Percentiles rank a stretch among this genome's conserved stretches.
Conservation (phyloP, 2,888 invertebrate genomes). For the Chirona hameri region DNA sequence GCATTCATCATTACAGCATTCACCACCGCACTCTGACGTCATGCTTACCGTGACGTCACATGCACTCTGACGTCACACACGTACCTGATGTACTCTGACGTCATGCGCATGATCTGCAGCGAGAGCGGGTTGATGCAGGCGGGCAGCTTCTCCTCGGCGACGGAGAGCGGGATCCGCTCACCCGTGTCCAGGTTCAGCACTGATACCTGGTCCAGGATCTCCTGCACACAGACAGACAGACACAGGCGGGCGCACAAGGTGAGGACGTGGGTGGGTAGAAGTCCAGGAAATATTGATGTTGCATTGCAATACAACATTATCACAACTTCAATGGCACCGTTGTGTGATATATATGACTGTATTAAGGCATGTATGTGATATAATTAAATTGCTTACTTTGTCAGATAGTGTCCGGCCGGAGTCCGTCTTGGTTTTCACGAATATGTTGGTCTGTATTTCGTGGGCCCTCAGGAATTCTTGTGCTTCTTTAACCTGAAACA, state of each 20-base stretch:
- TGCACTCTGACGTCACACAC: not conserved
- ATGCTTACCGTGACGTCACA: not conserved
- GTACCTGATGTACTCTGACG: constrained; percentile 72
- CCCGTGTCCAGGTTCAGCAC: constrained; percentile 63
- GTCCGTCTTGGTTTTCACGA: constrained; percentile 75
- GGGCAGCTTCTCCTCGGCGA: constrained; percentile 88
- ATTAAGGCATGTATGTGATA: too few relatives aligned
- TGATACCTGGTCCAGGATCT: constrained; percentile 84
- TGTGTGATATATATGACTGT: too few relatives aligned
- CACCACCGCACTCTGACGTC: not conserved
- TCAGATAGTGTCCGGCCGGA: constrained; percentile 84
- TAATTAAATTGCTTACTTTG: constrained; percentile 52
- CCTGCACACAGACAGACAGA: not conserved
- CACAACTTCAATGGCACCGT: too few relatives aligned
- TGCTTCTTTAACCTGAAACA: constrained; percentile 29
- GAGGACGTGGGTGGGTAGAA: too few relatives aligned
- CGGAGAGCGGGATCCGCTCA: constrained; percentile 87
- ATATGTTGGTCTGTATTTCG: constrained; percentile 49
- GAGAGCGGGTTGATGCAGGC: constrained; percentile 90
- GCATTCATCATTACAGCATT: too few relatives aligned
- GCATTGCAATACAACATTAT: too few relatives aligned
- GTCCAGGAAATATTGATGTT: too few relatives aligned
- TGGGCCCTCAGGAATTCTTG: not conserved
- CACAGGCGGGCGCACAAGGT: too few relatives aligned
- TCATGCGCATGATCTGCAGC: constrained; percentile 87